Conservation (phyloP, 1,140 invertebrate species). For the Cydia amplana region DNA sequence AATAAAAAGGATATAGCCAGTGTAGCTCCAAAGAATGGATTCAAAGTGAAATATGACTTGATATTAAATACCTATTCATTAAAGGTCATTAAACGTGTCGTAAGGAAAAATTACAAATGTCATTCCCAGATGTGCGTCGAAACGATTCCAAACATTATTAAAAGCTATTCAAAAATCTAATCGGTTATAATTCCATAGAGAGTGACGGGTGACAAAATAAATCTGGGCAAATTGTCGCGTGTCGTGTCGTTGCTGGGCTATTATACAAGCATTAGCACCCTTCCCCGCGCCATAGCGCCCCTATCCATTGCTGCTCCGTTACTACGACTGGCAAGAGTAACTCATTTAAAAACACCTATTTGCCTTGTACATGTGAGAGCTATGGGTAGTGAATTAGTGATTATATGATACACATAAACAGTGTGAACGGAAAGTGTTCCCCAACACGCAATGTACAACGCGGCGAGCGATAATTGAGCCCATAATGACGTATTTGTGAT, state of each 20-base stretch:
- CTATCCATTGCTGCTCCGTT: neutral
- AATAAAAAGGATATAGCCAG: no score
- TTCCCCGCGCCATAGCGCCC: neutral
- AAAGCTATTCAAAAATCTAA: neutral
- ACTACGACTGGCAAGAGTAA: neutral
- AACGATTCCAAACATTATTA: neutral
- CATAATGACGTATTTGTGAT: constrained; percentile 31
- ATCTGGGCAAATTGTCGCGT: constrained; percentile 31
- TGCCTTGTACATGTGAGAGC: no score
- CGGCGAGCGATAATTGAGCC: neutral
- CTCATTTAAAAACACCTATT: no score
- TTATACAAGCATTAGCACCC: constrained; percentile 30
- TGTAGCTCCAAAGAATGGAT: no score
- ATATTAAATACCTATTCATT: no score
- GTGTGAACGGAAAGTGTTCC: neutral
- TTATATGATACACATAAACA: no score
- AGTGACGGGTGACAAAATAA: constrained; percentile 8
- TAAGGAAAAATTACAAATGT: no score
- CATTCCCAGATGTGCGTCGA: no score
- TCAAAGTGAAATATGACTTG: no score
- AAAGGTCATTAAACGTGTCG: neutral
- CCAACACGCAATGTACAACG: neutral
- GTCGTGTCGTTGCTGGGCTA: constrained; percentile 13
- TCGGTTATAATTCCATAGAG: neutral
- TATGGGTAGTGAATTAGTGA: no score